Conservation (phyloP, 2,888 invertebrate genomes). For the Agrenia bidenticulata region DNA sequence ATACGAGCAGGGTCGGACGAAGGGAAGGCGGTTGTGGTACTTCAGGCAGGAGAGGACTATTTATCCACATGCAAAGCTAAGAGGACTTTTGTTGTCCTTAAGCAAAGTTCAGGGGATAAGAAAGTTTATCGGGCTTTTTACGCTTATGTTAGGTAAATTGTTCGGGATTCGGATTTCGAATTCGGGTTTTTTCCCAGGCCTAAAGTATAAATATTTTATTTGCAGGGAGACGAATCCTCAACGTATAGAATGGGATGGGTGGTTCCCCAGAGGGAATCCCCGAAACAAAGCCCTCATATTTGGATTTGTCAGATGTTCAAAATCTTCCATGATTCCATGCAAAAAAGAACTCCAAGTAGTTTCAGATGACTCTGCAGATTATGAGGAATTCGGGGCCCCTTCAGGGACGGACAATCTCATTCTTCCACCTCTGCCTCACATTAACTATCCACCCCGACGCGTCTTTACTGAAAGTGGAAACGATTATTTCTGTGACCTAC, state of each 20-base stretch:
- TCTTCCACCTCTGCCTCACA: neutral
- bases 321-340: constrained; percentile 15
- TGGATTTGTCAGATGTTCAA: constrained; percentile 5
- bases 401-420: neutral
- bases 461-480: neutral
- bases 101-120: neutral
- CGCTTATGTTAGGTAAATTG: constrained; percentile 14
- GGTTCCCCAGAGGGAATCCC: neutral
- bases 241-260: constrained; percentile 17
- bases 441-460: neutral
- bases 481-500: constrained; percentile 13
- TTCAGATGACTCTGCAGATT: neutral
- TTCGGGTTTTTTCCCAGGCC: too few relatives aligned
- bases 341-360: neutral
- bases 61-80: neutral
- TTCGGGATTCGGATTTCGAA: neutral
- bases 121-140: neutral
- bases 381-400: constrained; percentile 1
- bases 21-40: constrained; percentile 9
- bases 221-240: too few relatives aligned
- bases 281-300: constrained; percentile 16
- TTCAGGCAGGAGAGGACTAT: constrained; percentile 9
- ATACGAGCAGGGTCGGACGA: neutral
- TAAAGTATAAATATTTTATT: too few relatives aligned
- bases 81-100: constrained; percentile 4